Conservation (phyloP, 53 echinoderm and acorn worm genomes). For the Antedon mediterranea region DNA sequence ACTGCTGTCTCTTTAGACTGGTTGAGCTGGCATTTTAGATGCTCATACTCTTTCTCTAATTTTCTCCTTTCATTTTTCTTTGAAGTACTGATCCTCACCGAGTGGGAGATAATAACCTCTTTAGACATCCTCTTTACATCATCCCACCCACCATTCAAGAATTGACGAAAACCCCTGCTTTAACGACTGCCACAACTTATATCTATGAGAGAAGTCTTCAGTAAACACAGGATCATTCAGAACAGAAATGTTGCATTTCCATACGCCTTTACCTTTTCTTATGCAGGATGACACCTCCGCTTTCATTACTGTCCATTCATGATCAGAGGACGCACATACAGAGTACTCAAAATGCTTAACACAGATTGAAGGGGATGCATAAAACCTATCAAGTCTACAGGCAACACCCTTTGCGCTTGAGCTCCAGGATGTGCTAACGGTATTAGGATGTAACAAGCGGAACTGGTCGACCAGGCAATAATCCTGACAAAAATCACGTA, state of each 20-base stretch:
- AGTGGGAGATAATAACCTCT: not conserved
- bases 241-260: not conserved
- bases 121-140: not conserved
- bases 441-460: not conserved
- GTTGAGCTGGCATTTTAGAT: not conserved
- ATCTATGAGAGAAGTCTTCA: not conserved
- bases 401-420: not conserved
- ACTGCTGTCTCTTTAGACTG: not conserved
- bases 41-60: not conserved
- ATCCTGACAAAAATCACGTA: not conserved
- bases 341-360: not conserved
- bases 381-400: not conserved
- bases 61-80: not conserved
- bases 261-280: not conserved
- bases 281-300: not conserved
- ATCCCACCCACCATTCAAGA: not conserved
- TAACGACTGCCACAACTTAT: not conserved
- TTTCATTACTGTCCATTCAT: not conserved
- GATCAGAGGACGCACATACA: not conserved
- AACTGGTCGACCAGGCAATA: not conserved
- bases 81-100: not conserved
- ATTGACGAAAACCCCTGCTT: not conserved
- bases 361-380: not conserved
- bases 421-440: slow-evolving; percentile 9
- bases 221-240: not conserved